Evolutionary conservation across 2,888 invertebrate species (phyloP), one percentile per base, ranked within the genome.

Genomic region (Cyclophora albipunctata): DNA sequence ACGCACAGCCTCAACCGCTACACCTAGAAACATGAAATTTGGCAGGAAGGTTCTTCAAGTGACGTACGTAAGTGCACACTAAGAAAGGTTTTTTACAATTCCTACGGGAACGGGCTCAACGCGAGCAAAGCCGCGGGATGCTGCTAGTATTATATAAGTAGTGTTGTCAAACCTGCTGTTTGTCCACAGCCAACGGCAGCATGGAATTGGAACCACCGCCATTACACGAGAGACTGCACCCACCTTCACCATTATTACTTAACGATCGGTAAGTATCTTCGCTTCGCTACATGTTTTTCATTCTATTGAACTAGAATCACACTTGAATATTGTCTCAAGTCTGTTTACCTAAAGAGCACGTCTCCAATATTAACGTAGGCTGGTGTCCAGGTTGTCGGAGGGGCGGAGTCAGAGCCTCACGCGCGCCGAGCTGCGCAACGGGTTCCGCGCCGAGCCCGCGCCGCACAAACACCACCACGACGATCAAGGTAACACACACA

Each of bases 401-500:
- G 85, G 84, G 0, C 79, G 87, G 7, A 88, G 87, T 56, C 85
- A 84, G 54, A 86, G 86, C 43, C 59, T 86, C 46, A 86, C 86
- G 3, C 82, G 87, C 5, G 83, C 84, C 7, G 86, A 85, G 52
- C 66, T 82, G 0, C 79, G 85, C 50, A 83, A 82, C 73, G 87
- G 85, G 0, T 71, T 63, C 69, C 69, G 64, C 53, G 52, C 65
- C 49, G 64, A 62, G 54, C 44, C 56, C 42, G 55, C 63, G 40
- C 50, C 60, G 35, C 58, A 62, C 53, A 73, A 74, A 41, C 81
- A 71, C 45, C 78, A 71, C 48, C 84, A 81, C 72, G 85, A 87
- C 60, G 87, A 88, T 69, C 87, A 86, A 73, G 83, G 87, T 88
- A 64, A 67, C 46, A 66, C 57, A 3, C 42, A 46, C 53, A 48